phyloP scores from a whole-genome alignment of 2,888 invertebrate genomes.

The Schizaphis graminum region DNA sequence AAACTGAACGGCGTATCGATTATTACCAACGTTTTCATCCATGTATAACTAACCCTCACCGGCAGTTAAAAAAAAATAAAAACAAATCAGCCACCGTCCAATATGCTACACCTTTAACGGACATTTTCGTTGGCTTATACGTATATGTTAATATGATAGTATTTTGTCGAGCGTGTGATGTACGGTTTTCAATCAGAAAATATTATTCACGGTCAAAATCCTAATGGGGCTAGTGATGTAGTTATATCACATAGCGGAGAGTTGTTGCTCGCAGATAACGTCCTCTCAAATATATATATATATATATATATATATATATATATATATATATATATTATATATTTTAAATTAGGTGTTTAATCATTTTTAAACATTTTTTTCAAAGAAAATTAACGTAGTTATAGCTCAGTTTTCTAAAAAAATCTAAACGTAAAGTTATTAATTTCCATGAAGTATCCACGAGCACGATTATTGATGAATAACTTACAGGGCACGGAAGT shows the following conservation, averaged over 20 bases:
- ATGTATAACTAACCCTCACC: not conserved
- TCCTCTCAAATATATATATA: not conserved
- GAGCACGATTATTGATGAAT: not conserved
- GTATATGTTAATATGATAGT: not conserved
- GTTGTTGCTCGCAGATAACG: not conserved
- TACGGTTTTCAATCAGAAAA: not conserved
- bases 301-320: not conserved
- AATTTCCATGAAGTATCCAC: too few relatives aligned
- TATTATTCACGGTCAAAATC: not conserved
- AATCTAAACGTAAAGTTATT: not conserved
- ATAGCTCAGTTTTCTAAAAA: not conserved
- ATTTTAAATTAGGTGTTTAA: not conserved
- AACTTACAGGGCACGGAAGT: not conserved
- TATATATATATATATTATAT: not conserved
- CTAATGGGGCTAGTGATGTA: not conserved
- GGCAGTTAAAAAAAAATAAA: not conserved
- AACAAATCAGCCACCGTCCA: not conserved
- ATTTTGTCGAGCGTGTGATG: not conserved
- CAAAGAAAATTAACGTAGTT: not conserved
- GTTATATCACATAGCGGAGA: not conserved
- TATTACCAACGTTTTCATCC: conserved; percentile 5
- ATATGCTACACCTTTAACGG: not conserved
- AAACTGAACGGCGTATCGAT: conserved; percentile 42
- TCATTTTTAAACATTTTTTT: not conserved
- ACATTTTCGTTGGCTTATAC: not conserved